phyloP scores from a whole-genome alignment of 1,140 invertebrate genomes.

The Babylonia areolata region DNA sequence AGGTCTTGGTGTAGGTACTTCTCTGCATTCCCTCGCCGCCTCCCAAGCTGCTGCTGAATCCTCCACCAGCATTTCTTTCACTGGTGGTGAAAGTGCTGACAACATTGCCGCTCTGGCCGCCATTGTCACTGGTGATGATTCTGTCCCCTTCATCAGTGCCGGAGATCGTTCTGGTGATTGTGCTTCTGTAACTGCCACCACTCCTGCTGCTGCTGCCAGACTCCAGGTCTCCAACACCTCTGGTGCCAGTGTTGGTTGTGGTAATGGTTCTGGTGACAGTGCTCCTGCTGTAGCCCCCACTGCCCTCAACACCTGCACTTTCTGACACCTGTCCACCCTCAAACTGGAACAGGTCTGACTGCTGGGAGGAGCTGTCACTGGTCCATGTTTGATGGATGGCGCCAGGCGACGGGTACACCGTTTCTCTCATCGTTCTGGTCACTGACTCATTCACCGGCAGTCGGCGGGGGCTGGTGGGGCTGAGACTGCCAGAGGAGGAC shows the following conservation, averaged over 20 bases:
- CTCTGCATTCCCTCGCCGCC: neutral
- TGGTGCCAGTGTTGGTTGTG: neutral
- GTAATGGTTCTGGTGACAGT: slow-evolving; percentile 1
- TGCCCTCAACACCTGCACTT: neutral
- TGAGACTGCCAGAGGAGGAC: slow-evolving; percentile 14
- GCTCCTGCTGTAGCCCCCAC: neutral
- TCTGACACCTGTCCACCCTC: neutral
- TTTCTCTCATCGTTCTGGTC: slow-evolving; percentile 1
- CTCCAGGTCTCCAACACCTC: neutral
- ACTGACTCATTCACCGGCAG: neutral
- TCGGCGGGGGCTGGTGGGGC: slow-evolving; percentile 11
- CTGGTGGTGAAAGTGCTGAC: neutral
- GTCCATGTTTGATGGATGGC: neutral
- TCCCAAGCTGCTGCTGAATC: neutral
- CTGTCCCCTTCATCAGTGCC: neutral
- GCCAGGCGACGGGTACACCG: neutral
- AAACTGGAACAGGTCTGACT: neutral
- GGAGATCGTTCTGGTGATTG: neutral
- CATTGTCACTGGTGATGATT: neutral
- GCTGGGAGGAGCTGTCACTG: neutral
- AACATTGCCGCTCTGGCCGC: neutral
- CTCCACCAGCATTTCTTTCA: neutral
- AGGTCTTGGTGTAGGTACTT: neutral
- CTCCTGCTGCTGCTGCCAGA: neutral
- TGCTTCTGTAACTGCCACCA: neutral